Conservation (phyloP, 2,113 vertebrate genomes). For the Gasterosteus nipponicus region DNA sequence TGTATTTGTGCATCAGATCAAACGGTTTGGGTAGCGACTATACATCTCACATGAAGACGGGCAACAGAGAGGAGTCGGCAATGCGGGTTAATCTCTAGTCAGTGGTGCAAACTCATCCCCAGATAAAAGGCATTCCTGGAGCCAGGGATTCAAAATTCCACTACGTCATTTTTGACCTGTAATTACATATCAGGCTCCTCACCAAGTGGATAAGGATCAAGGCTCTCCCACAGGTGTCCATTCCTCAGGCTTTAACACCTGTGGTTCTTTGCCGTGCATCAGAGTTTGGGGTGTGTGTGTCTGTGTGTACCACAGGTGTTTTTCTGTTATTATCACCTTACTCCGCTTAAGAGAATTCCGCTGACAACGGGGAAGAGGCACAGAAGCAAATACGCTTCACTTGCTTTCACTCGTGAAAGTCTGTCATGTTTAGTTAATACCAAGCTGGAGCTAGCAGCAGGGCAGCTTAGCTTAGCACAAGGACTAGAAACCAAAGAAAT, state of each 20-base stretch:
- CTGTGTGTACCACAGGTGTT: not conserved
- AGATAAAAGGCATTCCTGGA: constrained; percentile 39
- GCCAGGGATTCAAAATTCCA: constrained; percentile 39
- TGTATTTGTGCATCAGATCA: not conserved
- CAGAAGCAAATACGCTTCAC: not conserved
- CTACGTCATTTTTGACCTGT: constrained; percentile 1
- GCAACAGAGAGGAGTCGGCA: constrained; percentile 1
- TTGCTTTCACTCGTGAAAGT: not conserved
- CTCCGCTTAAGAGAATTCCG: not conserved
- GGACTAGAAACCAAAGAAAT: not conserved
- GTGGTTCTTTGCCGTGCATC: not conserved
- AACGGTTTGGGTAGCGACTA: not conserved
- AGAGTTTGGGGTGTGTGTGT: not conserved
- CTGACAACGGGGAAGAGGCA: too few species aligned
- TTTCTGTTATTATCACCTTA: constrained; percentile 1
- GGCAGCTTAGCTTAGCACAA: not conserved
- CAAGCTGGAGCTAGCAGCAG: not conserved
- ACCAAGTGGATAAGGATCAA: constrained; percentile 22
- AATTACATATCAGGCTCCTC: constrained; percentile 11
- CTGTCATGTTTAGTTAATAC: not conserved
- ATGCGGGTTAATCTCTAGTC: not conserved
- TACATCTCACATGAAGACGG: not conserved
- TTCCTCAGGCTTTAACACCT: constrained; percentile 44
- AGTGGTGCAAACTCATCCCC: not conserved
- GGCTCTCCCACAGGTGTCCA: constrained; percentile 25